phyloP scores from a whole-genome alignment of 2,797 vertebrate species.

The Austrolebias charrua region DNA sequence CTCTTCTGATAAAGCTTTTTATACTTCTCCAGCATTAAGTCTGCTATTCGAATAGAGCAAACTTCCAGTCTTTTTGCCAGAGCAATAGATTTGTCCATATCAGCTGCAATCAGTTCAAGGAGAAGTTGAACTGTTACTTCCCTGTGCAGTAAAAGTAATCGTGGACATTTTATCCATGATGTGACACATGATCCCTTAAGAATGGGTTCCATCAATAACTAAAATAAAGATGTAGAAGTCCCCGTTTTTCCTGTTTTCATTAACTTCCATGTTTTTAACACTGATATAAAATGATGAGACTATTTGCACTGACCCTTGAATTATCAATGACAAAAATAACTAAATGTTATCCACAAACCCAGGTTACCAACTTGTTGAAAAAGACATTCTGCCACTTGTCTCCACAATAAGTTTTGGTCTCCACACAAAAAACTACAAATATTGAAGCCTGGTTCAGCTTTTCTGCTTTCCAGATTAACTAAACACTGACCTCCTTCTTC shows the following conservation, averaged over 20 bases:
- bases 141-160: background rate
- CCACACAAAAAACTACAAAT: background rate
- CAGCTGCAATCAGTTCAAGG: too few relatives aligned
- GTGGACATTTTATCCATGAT: background rate
- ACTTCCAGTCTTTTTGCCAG: background rate
- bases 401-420: too few relatives aligned
- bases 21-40: background rate
- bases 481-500: background rate
- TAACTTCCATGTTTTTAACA: too few relatives aligned
- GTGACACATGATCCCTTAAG: too few relatives aligned
- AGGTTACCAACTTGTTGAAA: too few relatives aligned
- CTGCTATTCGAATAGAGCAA: too few relatives aligned
- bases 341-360: too few relatives aligned
- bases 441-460: background rate
- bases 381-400: too few relatives aligned
- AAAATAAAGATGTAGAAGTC: background rate
- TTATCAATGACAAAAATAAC: too few relatives aligned
- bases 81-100: background rate
- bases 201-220: background rate
- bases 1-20: background rate
- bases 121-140: background rate
- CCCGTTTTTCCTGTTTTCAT: background rate
- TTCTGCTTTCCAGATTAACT: background rate
- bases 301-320: too few relatives aligned
- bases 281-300: too few relatives aligned